phyloP scores from a whole-genome alignment of 2,113 vertebrate genomes.

The Vireo altiloquus region DNA sequence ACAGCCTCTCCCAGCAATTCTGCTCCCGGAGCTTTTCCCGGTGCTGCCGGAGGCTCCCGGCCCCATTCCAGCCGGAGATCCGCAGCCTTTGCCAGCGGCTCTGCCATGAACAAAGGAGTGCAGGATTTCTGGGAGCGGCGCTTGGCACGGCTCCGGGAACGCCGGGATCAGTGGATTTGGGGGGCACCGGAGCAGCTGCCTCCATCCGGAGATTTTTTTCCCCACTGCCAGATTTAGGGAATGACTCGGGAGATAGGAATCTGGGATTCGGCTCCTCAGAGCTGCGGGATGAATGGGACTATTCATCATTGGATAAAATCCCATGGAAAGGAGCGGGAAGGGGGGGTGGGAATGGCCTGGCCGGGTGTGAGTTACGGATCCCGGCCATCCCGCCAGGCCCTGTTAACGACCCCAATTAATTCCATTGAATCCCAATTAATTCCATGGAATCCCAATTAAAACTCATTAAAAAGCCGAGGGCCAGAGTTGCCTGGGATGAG shows the following conservation, averaged over 20 bases:
- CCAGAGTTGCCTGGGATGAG: background rate
- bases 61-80: background rate
- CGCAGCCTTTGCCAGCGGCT: background rate
- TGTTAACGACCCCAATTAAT: background rate
- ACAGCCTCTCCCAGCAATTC: background rate
- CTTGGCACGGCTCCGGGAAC: background rate
- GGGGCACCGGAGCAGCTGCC: background rate
- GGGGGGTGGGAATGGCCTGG: background rate
- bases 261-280: background rate
- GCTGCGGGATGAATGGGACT: conserved; percentile 3
- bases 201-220: background rate
- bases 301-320: conserved; percentile 31
- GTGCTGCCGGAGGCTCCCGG: background rate
- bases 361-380: background rate
- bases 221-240: background rate
- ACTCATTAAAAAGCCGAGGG: background rate
- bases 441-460: background rate
- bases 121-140: background rate
- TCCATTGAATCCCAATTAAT: conserved; percentile 16
- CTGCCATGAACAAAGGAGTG: conserved; percentile 19
- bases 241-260: conserved; percentile 18
- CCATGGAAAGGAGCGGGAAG: background rate
- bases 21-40: background rate
- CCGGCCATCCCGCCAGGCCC: background rate
- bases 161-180: background rate